Evolutionary conservation across 2,888 invertebrate species (phyloP).

Genomic region (Neoascia interrupta): DNA sequence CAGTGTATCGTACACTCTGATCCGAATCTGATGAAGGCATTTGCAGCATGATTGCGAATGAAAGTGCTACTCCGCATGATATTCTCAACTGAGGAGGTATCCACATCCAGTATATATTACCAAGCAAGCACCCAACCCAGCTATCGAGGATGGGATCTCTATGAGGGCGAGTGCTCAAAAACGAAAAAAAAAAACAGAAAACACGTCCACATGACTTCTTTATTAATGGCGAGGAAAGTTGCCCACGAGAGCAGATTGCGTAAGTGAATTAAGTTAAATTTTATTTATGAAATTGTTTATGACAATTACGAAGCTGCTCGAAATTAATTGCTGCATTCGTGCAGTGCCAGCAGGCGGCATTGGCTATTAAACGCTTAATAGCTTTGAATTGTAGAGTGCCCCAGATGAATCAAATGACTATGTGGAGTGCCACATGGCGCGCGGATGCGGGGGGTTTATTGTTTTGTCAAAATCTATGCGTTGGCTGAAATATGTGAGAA

Average conservation of each 20-base stretch:
- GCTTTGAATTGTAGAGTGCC: no score
- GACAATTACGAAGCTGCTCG: slow-evolving; percentile 61
- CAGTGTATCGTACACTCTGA: slow-evolving; percentile 42
- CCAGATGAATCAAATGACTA: no score
- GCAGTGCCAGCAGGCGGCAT: slow-evolving; percentile 59
- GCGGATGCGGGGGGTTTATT: background rate
- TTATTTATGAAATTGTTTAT: slow-evolving; percentile 70
- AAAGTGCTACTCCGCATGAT: slow-evolving; percentile 48
- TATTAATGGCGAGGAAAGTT: slow-evolving; percentile 63
- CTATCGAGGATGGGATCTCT: background rate
- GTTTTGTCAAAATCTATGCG: no score
- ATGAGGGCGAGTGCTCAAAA: no score
- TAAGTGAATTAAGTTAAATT: slow-evolving; percentile 68
- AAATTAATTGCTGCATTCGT: slow-evolving; percentile 68
- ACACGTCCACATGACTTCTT: slow-evolving; percentile 48
- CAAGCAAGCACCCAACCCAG: background rate
- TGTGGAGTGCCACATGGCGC: slow-evolving; percentile 56
- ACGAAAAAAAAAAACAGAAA: background rate
- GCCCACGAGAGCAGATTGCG: slow-evolving; percentile 57
- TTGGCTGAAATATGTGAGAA: no score
- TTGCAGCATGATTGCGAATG: slow-evolving; percentile 62
- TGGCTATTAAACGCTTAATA: slow-evolving; percentile 60
- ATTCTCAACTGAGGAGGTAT: no score
- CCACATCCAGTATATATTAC: no score
- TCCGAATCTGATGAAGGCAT: slow-evolving; percentile 67